A percentile compares a stretch with the other conserved stretches of the same genome.
Conservation (phyloP, 2,113 vertebrate species). For the Tamias sibiricus region DNA sequence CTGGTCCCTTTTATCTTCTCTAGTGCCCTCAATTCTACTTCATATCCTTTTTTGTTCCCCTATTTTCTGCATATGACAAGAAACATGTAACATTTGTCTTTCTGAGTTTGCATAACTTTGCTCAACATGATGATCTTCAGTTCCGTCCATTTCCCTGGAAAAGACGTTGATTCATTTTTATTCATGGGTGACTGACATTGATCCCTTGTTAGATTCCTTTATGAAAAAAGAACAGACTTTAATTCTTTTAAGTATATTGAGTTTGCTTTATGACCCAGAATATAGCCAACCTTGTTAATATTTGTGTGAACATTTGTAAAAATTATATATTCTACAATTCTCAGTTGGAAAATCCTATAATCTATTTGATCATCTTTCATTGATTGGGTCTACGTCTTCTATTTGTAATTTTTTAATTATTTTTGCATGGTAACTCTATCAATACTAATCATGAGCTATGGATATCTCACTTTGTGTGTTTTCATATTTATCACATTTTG, state of each 20-base stretch:
- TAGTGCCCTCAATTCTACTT: no score
- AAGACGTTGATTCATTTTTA: no score
- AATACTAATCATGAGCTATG: not conserved
- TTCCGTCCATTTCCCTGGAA: no score
- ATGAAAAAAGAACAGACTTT: not conserved
- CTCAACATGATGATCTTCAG: no score
- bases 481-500: not conserved
- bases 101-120: no score
- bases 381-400: not conserved
- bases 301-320: not conserved
- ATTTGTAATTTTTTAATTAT: no score
- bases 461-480: not conserved
- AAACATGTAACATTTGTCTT: no score
- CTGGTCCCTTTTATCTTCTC: no score
- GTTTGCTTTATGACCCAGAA: not conserved
- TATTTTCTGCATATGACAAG: no score
- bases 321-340: no score
- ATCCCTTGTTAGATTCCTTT: not conserved
- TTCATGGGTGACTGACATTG: not conserved
- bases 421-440: not conserved
- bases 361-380: not conserved
- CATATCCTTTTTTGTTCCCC: no score
- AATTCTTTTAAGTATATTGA: not conserved
- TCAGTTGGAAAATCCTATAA: not conserved
- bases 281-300: not conserved